Percentiles rank a stretch among this genome's conserved stretches.
Conservation (phyloP, 2,888 invertebrate genomes). For the Resseliella maxima region DNA sequence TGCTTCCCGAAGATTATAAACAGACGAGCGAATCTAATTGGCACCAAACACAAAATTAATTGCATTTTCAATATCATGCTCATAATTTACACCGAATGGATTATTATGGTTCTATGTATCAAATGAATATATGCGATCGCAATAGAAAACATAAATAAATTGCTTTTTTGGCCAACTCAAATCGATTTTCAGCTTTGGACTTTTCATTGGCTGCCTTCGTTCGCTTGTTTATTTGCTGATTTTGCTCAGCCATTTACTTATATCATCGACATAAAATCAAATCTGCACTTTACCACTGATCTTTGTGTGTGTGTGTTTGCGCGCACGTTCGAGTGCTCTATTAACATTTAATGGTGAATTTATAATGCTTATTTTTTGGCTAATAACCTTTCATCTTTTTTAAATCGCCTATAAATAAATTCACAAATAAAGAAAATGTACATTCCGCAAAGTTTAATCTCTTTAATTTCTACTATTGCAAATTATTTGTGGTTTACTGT, state of each 20-base stretch:
- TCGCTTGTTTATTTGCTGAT: not conserved
- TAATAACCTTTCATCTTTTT: slow-evolving; percentile 54
- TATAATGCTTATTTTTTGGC: slow-evolving; percentile 41
- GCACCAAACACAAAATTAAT: slow-evolving; percentile 47
- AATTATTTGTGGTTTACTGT: not conserved
- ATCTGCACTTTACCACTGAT: slow-evolving; percentile 7
- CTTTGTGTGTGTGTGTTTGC: not conserved
- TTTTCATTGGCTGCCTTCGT: not conserved
- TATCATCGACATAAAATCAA: slow-evolving; percentile 39
- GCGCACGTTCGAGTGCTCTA: slow-evolving; percentile 15
- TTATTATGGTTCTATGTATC: slow-evolving; percentile 28
- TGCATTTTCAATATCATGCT: slow-evolving; percentile 48
- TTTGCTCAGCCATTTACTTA: not conserved
- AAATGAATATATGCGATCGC: slow-evolving; percentile 18
- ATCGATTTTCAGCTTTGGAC: not conserved
- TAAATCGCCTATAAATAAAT: not conserved
- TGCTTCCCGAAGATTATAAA: slow-evolving; percentile 22
- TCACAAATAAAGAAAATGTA: not conserved
- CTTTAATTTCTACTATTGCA: not conserved
- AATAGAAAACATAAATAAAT: slow-evolving; percentile 1
- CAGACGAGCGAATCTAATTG: slow-evolving; percentile 39
- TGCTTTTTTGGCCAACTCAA: slow-evolving; percentile 15
- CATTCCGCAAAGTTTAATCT: slow-evolving; percentile 36
- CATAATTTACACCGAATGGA: slow-evolving; percentile 36
- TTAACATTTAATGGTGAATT: slow-evolving; percentile 49